Percentiles rank a stretch among this genome's conserved stretches.
phyloP scores from a whole-genome alignment of 2,888 invertebrate genomes.

The Leucophora obtusa region DNA sequence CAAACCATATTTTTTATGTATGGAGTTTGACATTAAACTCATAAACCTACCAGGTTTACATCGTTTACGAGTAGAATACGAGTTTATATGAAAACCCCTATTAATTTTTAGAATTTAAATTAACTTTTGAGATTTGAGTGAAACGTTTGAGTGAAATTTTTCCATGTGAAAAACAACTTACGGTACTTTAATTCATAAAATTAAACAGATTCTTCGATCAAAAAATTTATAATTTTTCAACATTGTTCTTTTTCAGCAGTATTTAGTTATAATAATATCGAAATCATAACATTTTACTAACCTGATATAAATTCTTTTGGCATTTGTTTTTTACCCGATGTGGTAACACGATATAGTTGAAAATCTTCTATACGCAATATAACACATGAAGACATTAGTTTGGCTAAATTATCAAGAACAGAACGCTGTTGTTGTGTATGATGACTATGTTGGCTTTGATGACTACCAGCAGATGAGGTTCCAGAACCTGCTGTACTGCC shows the following conservation, averaged over 20 bases:
- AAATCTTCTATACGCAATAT: slow-evolving; percentile 95
- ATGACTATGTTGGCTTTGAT: slow-evolving; percentile 77
- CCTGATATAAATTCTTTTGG: slow-evolving; percentile 90
- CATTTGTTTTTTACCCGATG: slow-evolving; percentile 85
- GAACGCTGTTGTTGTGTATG: slow-evolving; percentile 82
- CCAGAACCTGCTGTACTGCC: slow-evolving; percentile 61
- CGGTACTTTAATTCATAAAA: too few relatives aligned
- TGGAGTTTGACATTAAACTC: too few relatives aligned
- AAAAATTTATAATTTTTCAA: background rate
- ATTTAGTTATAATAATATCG: background rate
- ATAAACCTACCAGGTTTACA: too few relatives aligned
- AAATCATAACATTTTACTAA: slow-evolving; percentile 71
- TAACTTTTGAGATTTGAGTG: too few relatives aligned
- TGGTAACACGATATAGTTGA: slow-evolving; percentile 90
- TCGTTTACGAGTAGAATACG: too few relatives aligned
- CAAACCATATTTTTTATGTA: too few relatives aligned
- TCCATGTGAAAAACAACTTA: too few relatives aligned
- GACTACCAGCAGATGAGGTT: slow-evolving; percentile 71
- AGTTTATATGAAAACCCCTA: too few relatives aligned
- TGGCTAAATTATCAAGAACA: slow-evolving; percentile 87
- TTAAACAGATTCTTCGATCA: too few relatives aligned
- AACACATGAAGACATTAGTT: slow-evolving; percentile 94
- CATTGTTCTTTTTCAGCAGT: background rate
- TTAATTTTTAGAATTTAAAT: too few relatives aligned
- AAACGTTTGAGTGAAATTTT: too few relatives aligned